phyloP scores from a whole-genome alignment of 2,797 vertebrate species.

The Argya squamiceps region DNA sequence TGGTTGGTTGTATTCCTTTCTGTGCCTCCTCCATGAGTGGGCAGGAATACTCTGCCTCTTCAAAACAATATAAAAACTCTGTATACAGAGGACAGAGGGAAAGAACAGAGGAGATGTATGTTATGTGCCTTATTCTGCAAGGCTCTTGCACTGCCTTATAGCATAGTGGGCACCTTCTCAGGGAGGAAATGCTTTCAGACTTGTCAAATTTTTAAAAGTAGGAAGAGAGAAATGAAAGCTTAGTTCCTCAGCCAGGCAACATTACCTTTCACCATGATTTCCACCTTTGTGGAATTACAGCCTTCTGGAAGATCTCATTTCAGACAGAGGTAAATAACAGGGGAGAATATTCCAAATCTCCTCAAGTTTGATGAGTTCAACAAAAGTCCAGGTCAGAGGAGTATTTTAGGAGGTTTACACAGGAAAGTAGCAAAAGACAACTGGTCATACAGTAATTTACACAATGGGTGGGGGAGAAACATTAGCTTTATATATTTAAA shows the following conservation, averaged over 20 bases:
- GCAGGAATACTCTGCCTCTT: background rate
- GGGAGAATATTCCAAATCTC: background rate
- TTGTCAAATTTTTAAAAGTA: background rate
- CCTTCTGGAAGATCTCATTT: background rate
- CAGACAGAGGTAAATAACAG: background rate
- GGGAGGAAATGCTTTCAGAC: background rate
- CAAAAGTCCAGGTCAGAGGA: background rate
- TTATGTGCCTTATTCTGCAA: background rate
- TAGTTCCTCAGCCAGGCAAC: background rate
- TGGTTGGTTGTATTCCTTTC: background rate
- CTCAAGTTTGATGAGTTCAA: background rate
- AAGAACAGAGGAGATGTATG: background rate
- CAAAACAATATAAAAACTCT: background rate
- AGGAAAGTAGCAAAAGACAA: background rate
- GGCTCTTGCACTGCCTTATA: background rate
- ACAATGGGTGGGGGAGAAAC: background rate
- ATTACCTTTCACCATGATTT: background rate
- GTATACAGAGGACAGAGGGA: background rate
- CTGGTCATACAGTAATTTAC: background rate
- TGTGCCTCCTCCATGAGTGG: background rate
- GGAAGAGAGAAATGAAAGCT: background rate
- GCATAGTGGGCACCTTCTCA: background rate
- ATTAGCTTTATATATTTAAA: slow-evolving; percentile 39
- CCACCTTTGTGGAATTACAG: background rate
- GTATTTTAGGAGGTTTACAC: background rate